Conservation (phyloP, 2,888 invertebrate genomes). For the Eupithecia subfuscata region DNA sequence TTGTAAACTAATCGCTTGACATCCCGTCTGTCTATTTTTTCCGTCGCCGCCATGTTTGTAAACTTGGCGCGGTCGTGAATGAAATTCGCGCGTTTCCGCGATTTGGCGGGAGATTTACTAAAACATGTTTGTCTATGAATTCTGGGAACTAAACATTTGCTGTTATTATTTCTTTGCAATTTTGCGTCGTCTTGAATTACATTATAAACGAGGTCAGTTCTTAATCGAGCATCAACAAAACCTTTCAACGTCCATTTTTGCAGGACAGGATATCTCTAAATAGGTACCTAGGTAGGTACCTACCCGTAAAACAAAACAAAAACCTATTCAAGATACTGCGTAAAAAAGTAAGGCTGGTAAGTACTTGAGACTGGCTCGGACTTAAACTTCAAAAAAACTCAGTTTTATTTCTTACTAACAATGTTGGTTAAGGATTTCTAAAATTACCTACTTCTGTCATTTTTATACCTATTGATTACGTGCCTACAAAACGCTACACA, state of each 20-base stretch:
- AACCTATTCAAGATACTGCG: not conserved
- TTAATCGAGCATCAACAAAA: not conserved
- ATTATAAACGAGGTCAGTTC: slow-evolving; percentile 5
- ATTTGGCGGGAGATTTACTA: slow-evolving; percentile 65
- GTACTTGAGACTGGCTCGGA: not conserved
- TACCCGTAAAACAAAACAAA: too few relatives aligned
- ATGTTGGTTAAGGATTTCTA: not conserved
- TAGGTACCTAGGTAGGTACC: too few relatives aligned
- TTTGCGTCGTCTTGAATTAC: not conserved
- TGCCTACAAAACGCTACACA: too few relatives aligned
- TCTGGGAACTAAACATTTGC: slow-evolving; percentile 12
- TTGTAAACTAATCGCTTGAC: slow-evolving; percentile 74
- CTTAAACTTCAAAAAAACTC: too few relatives aligned
- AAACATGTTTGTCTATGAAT: slow-evolving; percentile 40
- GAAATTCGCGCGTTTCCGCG: slow-evolving; percentile 80
- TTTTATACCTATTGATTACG: too few relatives aligned
- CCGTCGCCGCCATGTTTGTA: slow-evolving; percentile 79
- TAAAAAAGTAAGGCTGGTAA: not conserved
- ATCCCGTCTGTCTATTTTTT: slow-evolving; percentile 82
- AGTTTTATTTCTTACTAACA: too few relatives aligned
- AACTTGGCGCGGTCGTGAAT: slow-evolving; percentile 73
- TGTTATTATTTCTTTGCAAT: not conserved
- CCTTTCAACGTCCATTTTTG: not conserved
- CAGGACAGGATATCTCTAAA: not conserved
- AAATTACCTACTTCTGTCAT: not conserved